A percentile compares a stretch with the other conserved stretches of the same genome.
phyloP scores from a whole-genome alignment of 1,140 invertebrate species.

The Tenebrio molitor region DNA sequence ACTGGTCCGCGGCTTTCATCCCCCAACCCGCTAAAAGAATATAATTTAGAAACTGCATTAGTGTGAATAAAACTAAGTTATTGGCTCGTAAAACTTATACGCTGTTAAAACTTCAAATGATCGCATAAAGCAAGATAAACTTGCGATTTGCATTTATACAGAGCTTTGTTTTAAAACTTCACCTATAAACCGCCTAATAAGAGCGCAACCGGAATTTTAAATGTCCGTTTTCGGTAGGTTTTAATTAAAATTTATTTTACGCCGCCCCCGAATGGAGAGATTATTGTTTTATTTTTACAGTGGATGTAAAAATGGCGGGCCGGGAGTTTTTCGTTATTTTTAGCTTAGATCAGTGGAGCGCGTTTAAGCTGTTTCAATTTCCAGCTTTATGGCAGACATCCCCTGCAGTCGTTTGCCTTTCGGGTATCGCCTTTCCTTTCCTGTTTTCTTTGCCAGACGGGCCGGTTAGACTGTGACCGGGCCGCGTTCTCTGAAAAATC shows the following conservation, averaged over 20 bases:
- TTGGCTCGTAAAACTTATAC: slow-evolving; percentile 50
- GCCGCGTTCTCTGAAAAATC: slow-evolving; percentile 39
- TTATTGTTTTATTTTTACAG: slow-evolving; percentile 46
- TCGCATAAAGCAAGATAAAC: slow-evolving; percentile 53
- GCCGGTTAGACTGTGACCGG: slow-evolving; percentile 47
- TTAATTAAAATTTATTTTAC: slow-evolving; percentile 51
- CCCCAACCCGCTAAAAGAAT: slow-evolving; percentile 18
- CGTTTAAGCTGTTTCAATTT: slow-evolving; percentile 55
- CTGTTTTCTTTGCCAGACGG: slow-evolving; percentile 53
- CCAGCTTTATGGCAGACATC: slow-evolving; percentile 52
- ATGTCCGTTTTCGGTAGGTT: slow-evolving; percentile 47
- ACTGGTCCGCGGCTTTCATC: too few species aligned
- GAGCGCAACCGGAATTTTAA: slow-evolving; percentile 44
- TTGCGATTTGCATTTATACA: slow-evolving; percentile 53
- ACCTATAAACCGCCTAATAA: slow-evolving; percentile 45
- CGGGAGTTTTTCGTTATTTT: slow-evolving; percentile 51
- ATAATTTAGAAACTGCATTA: slow-evolving; percentile 52
- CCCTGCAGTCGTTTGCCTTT: slow-evolving; percentile 53
- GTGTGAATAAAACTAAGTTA: slow-evolving; percentile 49
- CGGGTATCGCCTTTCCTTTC: slow-evolving; percentile 52
- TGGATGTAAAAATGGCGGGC: slow-evolving; percentile 36
- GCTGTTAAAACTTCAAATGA: slow-evolving; percentile 53
- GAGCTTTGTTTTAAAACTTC: slow-evolving; percentile 49
- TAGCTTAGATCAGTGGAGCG: slow-evolving; percentile 50
- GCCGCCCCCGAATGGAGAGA: slow-evolving; percentile 16